These are phyloP conservation scores for Palaemon carinicauda DNA, from an alignment of 1,140 invertebrate genomes.

Conservation along the genomic window DNA sequence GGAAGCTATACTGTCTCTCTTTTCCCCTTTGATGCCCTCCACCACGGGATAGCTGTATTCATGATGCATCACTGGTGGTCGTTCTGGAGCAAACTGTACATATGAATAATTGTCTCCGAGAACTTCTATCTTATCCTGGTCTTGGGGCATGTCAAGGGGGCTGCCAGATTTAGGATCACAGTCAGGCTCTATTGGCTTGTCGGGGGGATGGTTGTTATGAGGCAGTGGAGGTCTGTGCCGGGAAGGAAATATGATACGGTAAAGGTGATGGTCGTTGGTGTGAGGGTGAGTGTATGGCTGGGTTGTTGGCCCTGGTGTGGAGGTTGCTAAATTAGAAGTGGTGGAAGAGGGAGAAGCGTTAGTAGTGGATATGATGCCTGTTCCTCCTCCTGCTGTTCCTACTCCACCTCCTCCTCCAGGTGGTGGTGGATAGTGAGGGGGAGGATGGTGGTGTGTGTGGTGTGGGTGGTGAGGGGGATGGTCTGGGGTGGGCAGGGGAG, in stretches of 20 bases:
- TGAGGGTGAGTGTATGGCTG: constrained; percentile 63
- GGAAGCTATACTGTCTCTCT: constrained; percentile 50
- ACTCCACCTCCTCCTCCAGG: constrained; percentile 28
- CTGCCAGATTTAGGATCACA: constrained; percentile 19
- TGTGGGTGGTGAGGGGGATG: constrained; percentile 28
- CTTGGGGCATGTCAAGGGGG: constrained; percentile 42
- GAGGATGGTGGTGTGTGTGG: constrained; percentile 27
- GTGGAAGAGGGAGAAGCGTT: constrained; percentile 50
- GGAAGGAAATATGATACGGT: constrained; percentile 68
- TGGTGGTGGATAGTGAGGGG: constrained; percentile 18
- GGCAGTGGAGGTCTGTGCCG: constrained; percentile 52
- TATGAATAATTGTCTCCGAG: constrained; percentile 78
- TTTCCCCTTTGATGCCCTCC: constrained; percentile 66
- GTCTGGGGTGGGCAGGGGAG: constrained; percentile 45
- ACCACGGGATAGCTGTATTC: constrained; percentile 85
- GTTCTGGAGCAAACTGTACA: constrained; percentile 77
- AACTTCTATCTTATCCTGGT: constrained; percentile 60
- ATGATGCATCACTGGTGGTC: constrained; percentile 69
- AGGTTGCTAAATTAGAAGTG: constrained; percentile 52
- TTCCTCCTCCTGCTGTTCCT: constrained; percentile 45
- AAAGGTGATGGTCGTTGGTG: constrained; percentile 64
- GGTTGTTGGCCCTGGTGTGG: constrained; percentile 58
- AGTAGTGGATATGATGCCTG: constrained; percentile 40
- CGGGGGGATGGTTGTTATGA: constrained; percentile 49
- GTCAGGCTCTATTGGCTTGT: constrained; percentile 44